A percentile compares a stretch with the other conserved stretches of the same genome.
These are phyloP conservation scores for Chaunax sp. DNA, from an alignment of 2,797 vertebrate genomes.

Conservation along the genomic window DNA sequence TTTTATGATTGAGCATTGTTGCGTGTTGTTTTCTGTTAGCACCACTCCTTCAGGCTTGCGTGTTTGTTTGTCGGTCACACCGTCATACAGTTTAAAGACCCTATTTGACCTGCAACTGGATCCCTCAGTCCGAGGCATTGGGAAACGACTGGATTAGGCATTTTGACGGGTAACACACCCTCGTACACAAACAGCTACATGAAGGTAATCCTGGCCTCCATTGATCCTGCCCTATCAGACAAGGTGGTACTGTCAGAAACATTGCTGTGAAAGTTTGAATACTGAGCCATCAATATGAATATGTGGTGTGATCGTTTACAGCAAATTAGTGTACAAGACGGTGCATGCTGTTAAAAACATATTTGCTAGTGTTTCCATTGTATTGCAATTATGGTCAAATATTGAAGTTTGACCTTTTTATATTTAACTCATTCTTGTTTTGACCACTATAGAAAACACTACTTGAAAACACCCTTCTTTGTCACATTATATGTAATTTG, in stretches of 20 bases:
- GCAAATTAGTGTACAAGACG: conserved; percentile 35
- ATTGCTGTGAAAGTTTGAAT: conserved; percentile 42
- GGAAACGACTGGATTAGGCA: conserved; percentile 71
- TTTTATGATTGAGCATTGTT: not conserved
- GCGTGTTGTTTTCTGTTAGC: conserved; percentile 22
- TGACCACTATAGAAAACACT: conserved; percentile 70
- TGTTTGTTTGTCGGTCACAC: conserved; percentile 54
- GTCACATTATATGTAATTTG: conserved; percentile 66
- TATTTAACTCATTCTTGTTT: conserved; percentile 35
- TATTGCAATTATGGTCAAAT: conserved; percentile 55
- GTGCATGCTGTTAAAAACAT: conserved; percentile 46
- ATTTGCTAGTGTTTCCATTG: conserved; percentile 40
- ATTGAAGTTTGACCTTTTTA: conserved; percentile 57
- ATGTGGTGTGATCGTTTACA: conserved; percentile 44
- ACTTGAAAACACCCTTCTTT: conserved; percentile 63
- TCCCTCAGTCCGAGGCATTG: conserved; percentile 56
- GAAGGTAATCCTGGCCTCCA: conserved; percentile 66
- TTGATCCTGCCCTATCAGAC: conserved; percentile 48
- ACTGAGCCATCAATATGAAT: conserved; percentile 60
- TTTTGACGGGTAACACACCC: conserved; percentile 67
- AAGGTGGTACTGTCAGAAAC: conserved; percentile 34
- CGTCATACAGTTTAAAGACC: conserved; percentile 55
- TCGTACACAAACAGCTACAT: conserved; percentile 69
- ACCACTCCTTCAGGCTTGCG: conserved; percentile 30
- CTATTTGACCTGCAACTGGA: conserved; percentile 73